Conservation (phyloP, 2,113 vertebrate species). For the Perognathus longimembris region DNA sequence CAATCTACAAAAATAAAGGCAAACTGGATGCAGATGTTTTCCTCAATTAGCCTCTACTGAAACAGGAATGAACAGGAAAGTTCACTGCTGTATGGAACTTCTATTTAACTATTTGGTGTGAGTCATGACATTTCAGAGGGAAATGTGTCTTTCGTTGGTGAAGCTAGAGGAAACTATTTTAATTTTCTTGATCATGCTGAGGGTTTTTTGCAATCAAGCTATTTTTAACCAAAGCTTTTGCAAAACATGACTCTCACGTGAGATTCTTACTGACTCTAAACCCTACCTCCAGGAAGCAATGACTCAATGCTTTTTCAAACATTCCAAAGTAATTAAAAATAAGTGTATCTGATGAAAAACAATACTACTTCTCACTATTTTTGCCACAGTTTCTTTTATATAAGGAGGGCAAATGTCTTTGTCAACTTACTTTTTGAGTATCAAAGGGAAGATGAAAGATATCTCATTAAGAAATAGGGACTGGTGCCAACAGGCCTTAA, state of each 20-base stretch:
- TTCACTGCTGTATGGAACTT: neutral
- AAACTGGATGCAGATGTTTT: slow-evolving; percentile 74
- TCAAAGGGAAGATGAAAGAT: neutral
- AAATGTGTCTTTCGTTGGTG: slow-evolving; percentile 58
- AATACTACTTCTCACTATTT: slow-evolving; percentile 36
- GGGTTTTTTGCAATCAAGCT: slow-evolving; percentile 69
- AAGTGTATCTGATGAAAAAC: slow-evolving; percentile 57
- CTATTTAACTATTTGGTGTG: neutral
- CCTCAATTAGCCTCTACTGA: slow-evolving; percentile 74
- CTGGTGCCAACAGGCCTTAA: neutral
- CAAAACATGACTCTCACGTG: slow-evolving; percentile 64
- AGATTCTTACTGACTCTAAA: slow-evolving; percentile 52
- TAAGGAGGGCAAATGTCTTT: neutral
- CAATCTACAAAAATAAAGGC: slow-evolving; percentile 67
- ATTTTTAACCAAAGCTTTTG: slow-evolving; percentile 77
- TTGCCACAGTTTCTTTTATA: slow-evolving; percentile 31
- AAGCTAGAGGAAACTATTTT: slow-evolving; percentile 76
- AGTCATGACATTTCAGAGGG: slow-evolving; percentile 64
- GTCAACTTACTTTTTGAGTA: neutral
- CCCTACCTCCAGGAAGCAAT: slow-evolving; percentile 57
- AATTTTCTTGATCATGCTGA: slow-evolving; percentile 61
- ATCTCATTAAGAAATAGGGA: neutral
- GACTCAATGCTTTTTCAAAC: slow-evolving; percentile 25
- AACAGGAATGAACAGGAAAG: slow-evolving; percentile 76
- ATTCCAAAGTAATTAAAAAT: slow-evolving; percentile 44